Base-by-base conservation (phyloP, 1,140 invertebrate genomes). In the Trichonephila clavipes region DNA sequence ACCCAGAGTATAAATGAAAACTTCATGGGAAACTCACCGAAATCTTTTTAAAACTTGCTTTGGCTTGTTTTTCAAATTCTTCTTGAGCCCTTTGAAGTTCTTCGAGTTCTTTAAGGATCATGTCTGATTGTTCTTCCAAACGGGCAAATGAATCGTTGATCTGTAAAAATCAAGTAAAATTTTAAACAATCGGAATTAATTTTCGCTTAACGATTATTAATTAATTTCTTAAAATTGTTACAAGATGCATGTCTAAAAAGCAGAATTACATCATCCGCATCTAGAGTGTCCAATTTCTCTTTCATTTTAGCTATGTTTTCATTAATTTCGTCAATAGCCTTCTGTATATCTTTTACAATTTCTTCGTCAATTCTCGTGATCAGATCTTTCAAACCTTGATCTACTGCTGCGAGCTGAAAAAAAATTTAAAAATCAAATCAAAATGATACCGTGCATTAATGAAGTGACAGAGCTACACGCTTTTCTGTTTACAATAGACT, bases 261-360 rank as follows among this genome's bases (percentile, higher is more conserved):
- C 7, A 40, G 10, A 81, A 81, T 21, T 59, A 92, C 91, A 10
- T 92, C 91, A n/a, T 92, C 91, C 6, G 91, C 82, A 40, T 92
- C 91, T 5, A 92, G 66, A 2, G 40, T 58, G 18, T 83, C 83
- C 62, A 92, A 18, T 59, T 92, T 92, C 24, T 16, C 66, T 16
- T 72, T 34, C 44, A 92, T 92, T 5, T 19, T 4, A 0, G 85
- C 24, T 1, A 92, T 19, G 14, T 28, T 59, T 10, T n/a, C 21
- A 10, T 24, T 34, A 14, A 92, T 59, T 8, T 87, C 91, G 1
- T 51, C 83, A n/a, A 92, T 62, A 6, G 28, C 8, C 1, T 19
- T 21, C 1, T 92, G 61, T 6, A 92, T 77, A 8, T 24, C 34
- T 21, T 28, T 87, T 14, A 92, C 7, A 24, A 92, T 87, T 59